phyloP scores from a whole-genome alignment of 2,113 vertebrate genomes.

The Rhynchomys soricoides region DNA sequence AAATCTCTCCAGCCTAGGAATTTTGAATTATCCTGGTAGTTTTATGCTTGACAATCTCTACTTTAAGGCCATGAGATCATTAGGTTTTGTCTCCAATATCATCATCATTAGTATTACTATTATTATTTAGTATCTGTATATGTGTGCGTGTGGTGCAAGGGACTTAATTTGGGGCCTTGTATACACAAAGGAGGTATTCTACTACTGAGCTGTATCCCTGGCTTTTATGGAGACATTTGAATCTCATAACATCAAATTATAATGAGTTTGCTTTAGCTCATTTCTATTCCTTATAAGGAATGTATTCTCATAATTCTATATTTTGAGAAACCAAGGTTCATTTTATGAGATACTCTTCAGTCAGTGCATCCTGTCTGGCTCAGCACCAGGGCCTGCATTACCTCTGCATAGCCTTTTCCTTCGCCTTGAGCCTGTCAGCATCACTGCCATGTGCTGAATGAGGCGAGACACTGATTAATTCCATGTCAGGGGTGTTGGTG shows the following conservation, averaged over 20 bases:
- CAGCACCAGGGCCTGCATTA: background rate
- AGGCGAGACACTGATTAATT: slow-evolving; percentile 60
- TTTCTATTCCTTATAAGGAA: slow-evolving; percentile 2
- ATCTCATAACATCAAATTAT: background rate
- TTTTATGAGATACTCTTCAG: background rate
- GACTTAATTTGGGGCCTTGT: too few species aligned
- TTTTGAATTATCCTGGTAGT: background rate
- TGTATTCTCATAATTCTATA: background rate
- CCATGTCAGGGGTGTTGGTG: fast-evolving
- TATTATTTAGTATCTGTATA: background rate
- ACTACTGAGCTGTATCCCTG: too few species aligned
- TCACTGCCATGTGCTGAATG: slow-evolving; percentile 42
- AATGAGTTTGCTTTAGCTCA: slow-evolving; percentile 18
- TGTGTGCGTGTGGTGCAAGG: background rate
- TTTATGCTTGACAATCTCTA: background rate
- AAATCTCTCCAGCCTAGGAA: background rate
- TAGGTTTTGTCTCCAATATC: background rate
- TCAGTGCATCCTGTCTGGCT: background rate
- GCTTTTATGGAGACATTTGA: background rate
- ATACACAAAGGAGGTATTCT: background rate
- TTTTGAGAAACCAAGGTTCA: slow-evolving; percentile 6
- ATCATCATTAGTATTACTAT: background rate
- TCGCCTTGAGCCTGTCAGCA: slow-evolving; percentile 46
- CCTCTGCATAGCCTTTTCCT: slow-evolving; percentile 70
- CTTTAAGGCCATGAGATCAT: background rate